Evolutionary conservation across 2,888 invertebrate genomes (phyloP).

Genomic region (Ethmia dodecea): DNA sequence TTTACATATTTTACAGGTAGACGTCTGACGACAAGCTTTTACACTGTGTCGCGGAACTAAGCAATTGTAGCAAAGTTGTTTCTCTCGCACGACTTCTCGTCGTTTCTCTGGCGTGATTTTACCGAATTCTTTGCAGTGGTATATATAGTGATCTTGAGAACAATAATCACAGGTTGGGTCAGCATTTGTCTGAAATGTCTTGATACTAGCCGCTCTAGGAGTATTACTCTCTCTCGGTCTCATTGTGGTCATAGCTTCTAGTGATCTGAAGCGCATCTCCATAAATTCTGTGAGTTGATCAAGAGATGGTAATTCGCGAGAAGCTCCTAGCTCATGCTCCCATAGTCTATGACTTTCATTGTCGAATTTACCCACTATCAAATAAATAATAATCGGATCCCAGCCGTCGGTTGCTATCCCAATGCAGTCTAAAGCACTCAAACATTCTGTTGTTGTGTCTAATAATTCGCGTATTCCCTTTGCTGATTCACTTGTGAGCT

Average conservation of each 20-base stretch:
- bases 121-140: constrained; percentile 15
- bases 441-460: constrained; percentile 15
- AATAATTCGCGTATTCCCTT: constrained; percentile 5
- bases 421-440: constrained; percentile 16
- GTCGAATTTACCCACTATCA: constrained; percentile 18
- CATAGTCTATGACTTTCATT: constrained; percentile 10
- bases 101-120: constrained; percentile 6
- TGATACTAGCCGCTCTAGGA: neutral
- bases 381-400: constrained; percentile 16
- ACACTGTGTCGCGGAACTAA: constrained; percentile 8
- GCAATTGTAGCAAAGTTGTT: constrained; percentile 14
- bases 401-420: constrained; percentile 12
- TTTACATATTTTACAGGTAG: constrained; percentile 15
- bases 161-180: neutral
- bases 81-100: constrained; percentile 11
- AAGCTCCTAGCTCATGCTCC: constrained; percentile 1
- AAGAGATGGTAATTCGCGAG: constrained; percentile 10
- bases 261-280: constrained; percentile 13
- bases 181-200: neutral
- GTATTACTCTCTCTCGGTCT: constrained; percentile 3
- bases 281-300: constrained; percentile 14
- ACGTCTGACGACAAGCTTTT: constrained; percentile 11
- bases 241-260: constrained; percentile 7
- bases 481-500: neutral
- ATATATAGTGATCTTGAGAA: constrained; percentile 10